These are phyloP conservation scores for Epirrita christyi DNA, from an alignment of 2,888 invertebrate species.

Conservation along the genomic window DNA sequence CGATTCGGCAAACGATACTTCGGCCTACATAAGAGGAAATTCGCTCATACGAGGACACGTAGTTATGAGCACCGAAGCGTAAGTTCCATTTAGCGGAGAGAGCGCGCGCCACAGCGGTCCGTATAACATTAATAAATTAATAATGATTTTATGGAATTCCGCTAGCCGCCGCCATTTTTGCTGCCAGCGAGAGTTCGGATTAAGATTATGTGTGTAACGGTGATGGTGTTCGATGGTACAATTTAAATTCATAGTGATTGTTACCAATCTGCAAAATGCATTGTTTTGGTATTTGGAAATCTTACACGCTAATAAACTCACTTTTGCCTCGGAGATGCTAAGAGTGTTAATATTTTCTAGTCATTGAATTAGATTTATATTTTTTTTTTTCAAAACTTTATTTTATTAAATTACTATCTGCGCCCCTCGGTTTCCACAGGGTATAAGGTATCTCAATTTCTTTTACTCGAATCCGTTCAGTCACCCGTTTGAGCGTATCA, in stretches of 20 bases:
- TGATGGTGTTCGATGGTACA: constrained; percentile 15
- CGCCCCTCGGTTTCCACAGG: no score
- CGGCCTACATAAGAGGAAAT: constrained; percentile 14
- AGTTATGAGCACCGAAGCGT: constrained; percentile 67
- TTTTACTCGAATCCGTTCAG: no score
- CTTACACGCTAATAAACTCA: no score
- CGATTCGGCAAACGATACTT: constrained; percentile 14
- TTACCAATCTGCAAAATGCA: background rate
- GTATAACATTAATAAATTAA: constrained; percentile 84
- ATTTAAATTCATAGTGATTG: constrained; percentile 9
- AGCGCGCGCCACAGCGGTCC: constrained; percentile 62
- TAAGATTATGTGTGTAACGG: constrained; percentile 43
- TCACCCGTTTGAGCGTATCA: no score
- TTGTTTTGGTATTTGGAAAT: background rate
- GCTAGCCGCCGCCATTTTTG: constrained; percentile 64
- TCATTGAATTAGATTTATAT: no score
- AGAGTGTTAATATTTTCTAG: no score
- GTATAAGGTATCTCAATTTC: no score
- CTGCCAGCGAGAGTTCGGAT: constrained; percentile 56
- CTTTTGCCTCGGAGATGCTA: no score
- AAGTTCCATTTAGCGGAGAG: constrained; percentile 75
- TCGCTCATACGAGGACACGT: constrained; percentile 54
- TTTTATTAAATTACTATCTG: no score
- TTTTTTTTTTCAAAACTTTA: no score
- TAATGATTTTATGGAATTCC: constrained; percentile 82